Evolutionary conservation across 2,888 invertebrate genomes (phyloP).

Genomic region (Tenthredo distinguenda): DNA sequence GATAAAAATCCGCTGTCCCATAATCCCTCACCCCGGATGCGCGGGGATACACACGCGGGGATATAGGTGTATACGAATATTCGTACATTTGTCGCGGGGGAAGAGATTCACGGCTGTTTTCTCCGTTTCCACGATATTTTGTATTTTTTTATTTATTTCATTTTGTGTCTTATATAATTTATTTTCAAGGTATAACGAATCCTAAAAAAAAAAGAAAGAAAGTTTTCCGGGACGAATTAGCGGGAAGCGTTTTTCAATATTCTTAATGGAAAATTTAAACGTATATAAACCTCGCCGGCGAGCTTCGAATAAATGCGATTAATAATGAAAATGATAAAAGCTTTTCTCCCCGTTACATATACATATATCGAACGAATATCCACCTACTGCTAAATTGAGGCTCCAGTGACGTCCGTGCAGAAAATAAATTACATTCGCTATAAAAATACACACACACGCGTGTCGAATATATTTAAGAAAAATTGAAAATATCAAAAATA

Average conservation of each 20-base stretch:
- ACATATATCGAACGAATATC: not conserved
- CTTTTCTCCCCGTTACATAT: not conserved
- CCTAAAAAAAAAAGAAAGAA: not conserved
- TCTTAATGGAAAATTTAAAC: constrained; percentile 32
- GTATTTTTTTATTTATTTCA: not conserved
- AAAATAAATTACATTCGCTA: too few relatives aligned
- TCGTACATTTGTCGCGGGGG: not conserved
- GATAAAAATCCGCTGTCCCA: not conserved
- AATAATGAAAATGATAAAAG: constrained; percentile 17
- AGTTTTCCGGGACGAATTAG: not conserved
- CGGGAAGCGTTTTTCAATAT: not conserved
- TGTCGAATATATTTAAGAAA: too few relatives aligned
- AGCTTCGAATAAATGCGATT: constrained; percentile 6
- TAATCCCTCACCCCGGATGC: not conserved
- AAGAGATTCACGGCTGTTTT: not conserved
- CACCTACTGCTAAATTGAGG: not conserved
- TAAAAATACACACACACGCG: too few relatives aligned
- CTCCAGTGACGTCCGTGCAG: not conserved
- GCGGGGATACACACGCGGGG: not conserved
- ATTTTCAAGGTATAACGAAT: not conserved
- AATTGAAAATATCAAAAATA: too few relatives aligned
- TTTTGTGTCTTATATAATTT: not conserved
- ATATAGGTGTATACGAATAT: not conserved
- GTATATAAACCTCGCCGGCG: not conserved
- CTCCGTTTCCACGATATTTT: not conserved